phyloP scores from a whole-genome alignment of 2,888 invertebrate species.

The Drosophila pseudotakahashii region DNA sequence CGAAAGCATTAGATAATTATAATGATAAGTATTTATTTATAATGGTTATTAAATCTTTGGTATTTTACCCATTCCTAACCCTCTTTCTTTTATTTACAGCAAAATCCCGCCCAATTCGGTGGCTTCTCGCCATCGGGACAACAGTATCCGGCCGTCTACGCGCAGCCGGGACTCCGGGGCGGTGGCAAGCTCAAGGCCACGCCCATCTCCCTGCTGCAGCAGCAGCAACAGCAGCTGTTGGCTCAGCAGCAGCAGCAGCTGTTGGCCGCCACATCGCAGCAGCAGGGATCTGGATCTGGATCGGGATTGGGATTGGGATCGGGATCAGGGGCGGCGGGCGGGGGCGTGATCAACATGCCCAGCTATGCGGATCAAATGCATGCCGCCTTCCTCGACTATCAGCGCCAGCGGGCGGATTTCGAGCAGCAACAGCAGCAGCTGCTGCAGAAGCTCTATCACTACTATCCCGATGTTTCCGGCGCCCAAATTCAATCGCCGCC shows the following conservation, averaged over 20 bases:
- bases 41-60: too few relatives aligned
- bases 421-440: constrained; percentile 77
- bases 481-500: neutral
- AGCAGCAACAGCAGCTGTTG: constrained; percentile 51
- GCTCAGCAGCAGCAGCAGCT: constrained; percentile 55
- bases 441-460: constrained; percentile 72
- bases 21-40: too few relatives aligned
- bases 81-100: constrained; percentile 23
- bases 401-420: constrained; percentile 74
- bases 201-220: constrained; percentile 53
- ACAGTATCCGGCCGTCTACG: constrained; percentile 50
- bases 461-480: constrained; percentile 62
- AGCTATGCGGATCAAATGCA: constrained; percentile 75
- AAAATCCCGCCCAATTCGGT: constrained; percentile 37
- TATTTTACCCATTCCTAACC: too few relatives aligned
- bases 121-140: constrained; percentile 28
- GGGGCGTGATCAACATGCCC: constrained; percentile 32
- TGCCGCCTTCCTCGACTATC: constrained; percentile 69
- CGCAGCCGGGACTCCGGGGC: constrained; percentile 33
- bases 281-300: constrained; percentile 21
- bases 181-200: constrained; percentile 30
- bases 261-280: constrained; percentile 6
- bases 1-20: too few relatives aligned
- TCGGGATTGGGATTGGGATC: neutral
- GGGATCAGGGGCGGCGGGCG: constrained; percentile 1